These are phyloP conservation scores for Acronicta alni DNA, from an alignment of 2,888 invertebrate genomes.

Conservation along the genomic window DNA sequence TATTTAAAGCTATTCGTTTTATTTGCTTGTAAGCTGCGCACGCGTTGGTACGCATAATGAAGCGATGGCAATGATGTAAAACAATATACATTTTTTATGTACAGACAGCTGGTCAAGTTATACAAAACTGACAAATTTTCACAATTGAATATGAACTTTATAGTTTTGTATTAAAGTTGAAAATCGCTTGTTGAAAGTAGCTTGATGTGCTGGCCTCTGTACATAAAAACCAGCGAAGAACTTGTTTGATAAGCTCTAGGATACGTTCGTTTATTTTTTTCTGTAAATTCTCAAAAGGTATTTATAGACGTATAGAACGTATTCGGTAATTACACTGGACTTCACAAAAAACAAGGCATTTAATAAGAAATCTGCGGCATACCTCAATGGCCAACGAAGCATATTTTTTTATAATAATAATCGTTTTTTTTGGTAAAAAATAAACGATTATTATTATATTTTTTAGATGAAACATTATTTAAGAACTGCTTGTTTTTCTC, in stretches of 20 bases:
- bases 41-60: constrained; percentile 46
- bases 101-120: too few species aligned
- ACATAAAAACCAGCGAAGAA: constrained; percentile 20
- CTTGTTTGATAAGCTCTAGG: constrained; percentile 1
- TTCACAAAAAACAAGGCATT: neutral
- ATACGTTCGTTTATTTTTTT: neutral
- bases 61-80: constrained; percentile 29
- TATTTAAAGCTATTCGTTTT: constrained; percentile 36
- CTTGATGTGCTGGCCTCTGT: too few species aligned
- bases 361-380: neutral
- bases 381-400: neutral
- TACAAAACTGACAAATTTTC: too few species aligned
- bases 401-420: too few species aligned
- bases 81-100: constrained; percentile 18
- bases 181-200: too few species aligned
- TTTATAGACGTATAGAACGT: too few species aligned
- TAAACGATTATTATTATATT: too few species aligned
- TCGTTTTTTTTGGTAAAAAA: too few species aligned
- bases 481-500: neutral
- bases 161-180: too few species aligned
- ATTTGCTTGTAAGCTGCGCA: constrained; percentile 40
- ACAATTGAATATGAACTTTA: too few species aligned
- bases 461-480: neutral
- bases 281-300: neutral
- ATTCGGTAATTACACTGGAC: neutral